Evolutionary conservation across 2,113 vertebrate species (phyloP).

Genomic region (Amphiprion ocellaris): DNA sequence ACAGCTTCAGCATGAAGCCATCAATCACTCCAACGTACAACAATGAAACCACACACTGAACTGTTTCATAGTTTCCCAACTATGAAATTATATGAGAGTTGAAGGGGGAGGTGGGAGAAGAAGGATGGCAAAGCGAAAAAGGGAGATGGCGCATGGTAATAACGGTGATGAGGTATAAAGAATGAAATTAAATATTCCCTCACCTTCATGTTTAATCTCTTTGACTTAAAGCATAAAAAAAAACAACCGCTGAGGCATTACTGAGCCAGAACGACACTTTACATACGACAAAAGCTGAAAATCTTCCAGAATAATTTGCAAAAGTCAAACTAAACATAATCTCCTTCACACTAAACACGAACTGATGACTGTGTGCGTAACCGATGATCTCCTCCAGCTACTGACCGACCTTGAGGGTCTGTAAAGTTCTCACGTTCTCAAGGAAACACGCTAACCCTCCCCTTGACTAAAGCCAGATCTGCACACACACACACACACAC

Average conservation of each 20-base stretch:
- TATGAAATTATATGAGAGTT: slow-evolving; percentile 62
- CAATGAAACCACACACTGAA: slow-evolving; percentile 73
- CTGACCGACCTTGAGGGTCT: slow-evolving; percentile 76
- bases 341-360: neutral
- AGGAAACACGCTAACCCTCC: slow-evolving; percentile 52
- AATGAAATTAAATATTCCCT: slow-evolving; percentile 9
- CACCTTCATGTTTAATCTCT: slow-evolving; percentile 23
- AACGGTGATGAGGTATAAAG: slow-evolving; percentile 18
- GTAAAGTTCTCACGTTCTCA: slow-evolving; percentile 83
- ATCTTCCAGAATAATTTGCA: neutral
- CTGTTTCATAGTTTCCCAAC: slow-evolving; percentile 69
- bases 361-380: neutral
- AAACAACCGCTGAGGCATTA: neutral
- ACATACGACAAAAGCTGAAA: neutral
- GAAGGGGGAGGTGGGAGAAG: neutral
- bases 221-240: slow-evolving; percentile 11
- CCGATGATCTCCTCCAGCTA: slow-evolving; percentile 53
- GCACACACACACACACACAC: slow-evolving; percentile 37
- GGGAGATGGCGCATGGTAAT: slow-evolving; percentile 11
- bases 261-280: neutral
- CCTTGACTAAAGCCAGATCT: slow-evolving; percentile 57
- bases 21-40: slow-evolving; percentile 86
- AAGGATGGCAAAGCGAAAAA: neutral
- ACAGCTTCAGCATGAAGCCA: slow-evolving; percentile 85
- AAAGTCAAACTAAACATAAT: neutral